Conservation (phyloP, 2,113 vertebrate species). For the Diphyllodes magnificus region DNA sequence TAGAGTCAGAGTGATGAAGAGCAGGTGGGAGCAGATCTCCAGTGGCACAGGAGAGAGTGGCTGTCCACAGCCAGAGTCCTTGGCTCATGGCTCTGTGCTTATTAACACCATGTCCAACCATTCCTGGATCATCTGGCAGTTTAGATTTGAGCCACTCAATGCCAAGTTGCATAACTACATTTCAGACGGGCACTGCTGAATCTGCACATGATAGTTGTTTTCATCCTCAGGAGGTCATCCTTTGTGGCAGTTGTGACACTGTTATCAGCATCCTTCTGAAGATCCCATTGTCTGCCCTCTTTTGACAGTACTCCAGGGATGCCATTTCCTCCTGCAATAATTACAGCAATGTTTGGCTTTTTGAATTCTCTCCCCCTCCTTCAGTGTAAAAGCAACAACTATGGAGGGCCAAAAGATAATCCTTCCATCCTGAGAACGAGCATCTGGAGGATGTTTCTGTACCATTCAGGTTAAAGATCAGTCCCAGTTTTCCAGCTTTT, state of each 20-base stretch:
- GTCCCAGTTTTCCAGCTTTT: neutral
- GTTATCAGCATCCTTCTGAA: neutral
- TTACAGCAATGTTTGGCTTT: neutral
- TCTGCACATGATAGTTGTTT: accelerated
- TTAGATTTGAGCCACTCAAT: neutral
- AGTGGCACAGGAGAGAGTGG: neutral
- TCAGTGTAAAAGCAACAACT: neutral
- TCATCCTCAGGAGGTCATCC: neutral
- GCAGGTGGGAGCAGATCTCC: neutral
- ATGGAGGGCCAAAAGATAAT: neutral
- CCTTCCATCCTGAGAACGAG: neutral
- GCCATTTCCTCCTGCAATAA: neutral
- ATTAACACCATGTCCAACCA: neutral
- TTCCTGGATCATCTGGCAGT: neutral
- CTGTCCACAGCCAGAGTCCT: neutral
- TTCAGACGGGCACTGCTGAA: neutral
- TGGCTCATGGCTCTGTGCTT: neutral
- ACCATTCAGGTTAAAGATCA: neutral
- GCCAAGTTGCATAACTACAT: neutral
- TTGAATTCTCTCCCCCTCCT: neutral
- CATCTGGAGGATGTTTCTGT: neutral
- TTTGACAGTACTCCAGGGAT: neutral
- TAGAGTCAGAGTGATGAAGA: neutral
- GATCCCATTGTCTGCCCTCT: neutral
- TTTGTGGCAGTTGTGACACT: neutral